These are phyloP conservation scores for Umimayanthus kanabou DNA, from an alignment of 92 coral and sea anemone genomes.

Conservation along the genomic window DNA sequence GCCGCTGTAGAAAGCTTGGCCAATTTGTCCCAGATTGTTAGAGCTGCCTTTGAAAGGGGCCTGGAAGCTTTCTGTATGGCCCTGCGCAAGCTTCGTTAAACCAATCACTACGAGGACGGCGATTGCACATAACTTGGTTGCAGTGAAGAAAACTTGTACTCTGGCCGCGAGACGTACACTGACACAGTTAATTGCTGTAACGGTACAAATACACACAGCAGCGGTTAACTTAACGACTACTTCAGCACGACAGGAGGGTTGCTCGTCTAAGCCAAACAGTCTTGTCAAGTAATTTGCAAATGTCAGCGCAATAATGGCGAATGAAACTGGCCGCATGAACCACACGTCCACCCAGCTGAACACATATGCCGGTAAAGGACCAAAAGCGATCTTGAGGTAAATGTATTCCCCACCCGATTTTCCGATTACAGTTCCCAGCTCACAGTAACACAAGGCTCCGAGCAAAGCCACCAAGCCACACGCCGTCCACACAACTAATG, in stretches of 20 bases:
- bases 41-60: conserved; percentile 35
- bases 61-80: conserved; percentile 28
- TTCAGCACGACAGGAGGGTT: conserved; percentile 21
- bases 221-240: conserved; percentile 46
- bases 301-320: conserved; percentile 67
- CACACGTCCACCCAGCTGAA: conserved; percentile 75
- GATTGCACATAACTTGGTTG: conserved; percentile 46
- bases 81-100: conserved; percentile 39
- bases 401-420: conserved; percentile 76
- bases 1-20: conserved; percentile 57
- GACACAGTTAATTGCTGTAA: conserved; percentile 51
- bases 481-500: conserved; percentile 66
- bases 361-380: conserved; percentile 66
- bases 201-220: conserved; percentile 47
- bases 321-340: conserved; percentile 69
- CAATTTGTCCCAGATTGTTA: conserved; percentile 47
- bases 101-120: conserved; percentile 50
- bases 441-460: conserved; percentile 78
- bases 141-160: conserved; percentile 58
- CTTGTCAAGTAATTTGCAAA: conserved; percentile 63
- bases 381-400: conserved; percentile 72
- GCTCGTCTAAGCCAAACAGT: conserved; percentile 45
- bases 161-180: conserved; percentile 54
- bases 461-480: conserved; percentile 63
- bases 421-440: conserved; percentile 73